phyloP scores from a whole-genome alignment of 2,113 vertebrate genomes.

The Hydrolagus affinis region DNA sequence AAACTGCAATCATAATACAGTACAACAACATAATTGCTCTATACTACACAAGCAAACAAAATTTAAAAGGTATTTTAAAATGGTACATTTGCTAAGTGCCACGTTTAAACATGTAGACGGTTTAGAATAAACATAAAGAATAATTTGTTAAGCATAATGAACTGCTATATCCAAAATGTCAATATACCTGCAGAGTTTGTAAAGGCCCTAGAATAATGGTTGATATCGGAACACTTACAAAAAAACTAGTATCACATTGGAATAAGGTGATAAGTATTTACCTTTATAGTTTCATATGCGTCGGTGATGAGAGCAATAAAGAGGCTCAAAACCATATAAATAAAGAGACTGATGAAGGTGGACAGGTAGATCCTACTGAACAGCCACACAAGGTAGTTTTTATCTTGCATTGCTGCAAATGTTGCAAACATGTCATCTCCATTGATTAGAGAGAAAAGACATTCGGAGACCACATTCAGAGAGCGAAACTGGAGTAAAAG shows the following conservation, averaged over 20 bases:
- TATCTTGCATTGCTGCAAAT: slow-evolving; percentile 75
- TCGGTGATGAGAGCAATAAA: slow-evolving; percentile 91
- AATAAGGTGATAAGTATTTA: slow-evolving; percentile 39
- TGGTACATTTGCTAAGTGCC: not conserved
- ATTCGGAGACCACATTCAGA: slow-evolving; percentile 76
- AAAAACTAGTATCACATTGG: not conserved
- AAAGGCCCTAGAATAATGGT: not conserved
- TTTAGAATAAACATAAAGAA: not conserved
- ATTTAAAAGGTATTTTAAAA: not conserved
- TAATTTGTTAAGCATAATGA: not conserved
- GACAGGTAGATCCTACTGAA: slow-evolving; percentile 88
- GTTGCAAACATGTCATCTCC: slow-evolving; percentile 89
- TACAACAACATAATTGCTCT: not conserved
- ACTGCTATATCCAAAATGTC: not conserved
- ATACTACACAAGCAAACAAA: too few relatives aligned
- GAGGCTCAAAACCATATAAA: slow-evolving; percentile 91
- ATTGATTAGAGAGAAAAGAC: slow-evolving; percentile 86
- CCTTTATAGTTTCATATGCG: slow-evolving; percentile 90
- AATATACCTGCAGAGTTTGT: too few relatives aligned
- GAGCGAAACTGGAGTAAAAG: slow-evolving; percentile 68
- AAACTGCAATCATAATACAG: not conserved
- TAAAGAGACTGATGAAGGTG: slow-evolving; percentile 86
- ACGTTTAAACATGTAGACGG: too few relatives aligned
- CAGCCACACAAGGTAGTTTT: slow-evolving; percentile 80
- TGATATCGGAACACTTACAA: not conserved